These are phyloP conservation scores for Pogona vitticeps DNA, from an alignment of 2,113 vertebrate species.

Conservation along the genomic window DNA sequence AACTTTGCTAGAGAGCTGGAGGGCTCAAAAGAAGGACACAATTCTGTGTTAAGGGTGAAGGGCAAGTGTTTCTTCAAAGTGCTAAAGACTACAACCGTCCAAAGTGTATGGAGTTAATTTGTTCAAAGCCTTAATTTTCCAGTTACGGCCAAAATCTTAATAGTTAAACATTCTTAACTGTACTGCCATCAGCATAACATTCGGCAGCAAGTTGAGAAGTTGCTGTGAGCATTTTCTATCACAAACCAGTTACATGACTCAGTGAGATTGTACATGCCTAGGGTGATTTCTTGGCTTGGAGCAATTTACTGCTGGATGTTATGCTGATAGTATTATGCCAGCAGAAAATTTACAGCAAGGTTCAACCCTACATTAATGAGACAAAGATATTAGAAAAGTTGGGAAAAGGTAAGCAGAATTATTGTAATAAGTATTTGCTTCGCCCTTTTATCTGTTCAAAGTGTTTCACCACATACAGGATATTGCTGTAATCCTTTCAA, in stretches of 20 bases:
- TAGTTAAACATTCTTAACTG: no score
- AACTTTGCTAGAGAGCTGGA: not conserved
- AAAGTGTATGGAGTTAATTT: not conserved
- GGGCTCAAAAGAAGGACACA: not conserved
- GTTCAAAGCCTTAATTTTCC: not conserved
- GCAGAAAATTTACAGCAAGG: no score
- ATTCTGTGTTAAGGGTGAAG: not conserved
- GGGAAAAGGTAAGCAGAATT: not conserved
- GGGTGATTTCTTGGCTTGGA: no score
- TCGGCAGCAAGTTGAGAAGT: no score
- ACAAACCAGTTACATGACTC: no score
- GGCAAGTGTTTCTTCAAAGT: not conserved
- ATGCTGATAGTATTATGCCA: not conserved
- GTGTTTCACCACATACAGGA: not conserved
- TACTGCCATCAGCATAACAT: no score
- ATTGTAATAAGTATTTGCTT: not conserved
- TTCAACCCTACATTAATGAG: no score
- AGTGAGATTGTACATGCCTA: no score
- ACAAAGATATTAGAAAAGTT: no score
- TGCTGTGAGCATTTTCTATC: no score
- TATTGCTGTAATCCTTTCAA: not conserved
- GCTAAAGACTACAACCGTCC: not conserved
- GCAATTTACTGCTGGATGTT: no score
- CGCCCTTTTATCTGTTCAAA: not conserved
- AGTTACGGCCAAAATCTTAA: no score